These are phyloP conservation scores for Lichenostomus cassidix DNA, from an alignment of 2,113 vertebrate genomes.

Conservation along the genomic window DNA sequence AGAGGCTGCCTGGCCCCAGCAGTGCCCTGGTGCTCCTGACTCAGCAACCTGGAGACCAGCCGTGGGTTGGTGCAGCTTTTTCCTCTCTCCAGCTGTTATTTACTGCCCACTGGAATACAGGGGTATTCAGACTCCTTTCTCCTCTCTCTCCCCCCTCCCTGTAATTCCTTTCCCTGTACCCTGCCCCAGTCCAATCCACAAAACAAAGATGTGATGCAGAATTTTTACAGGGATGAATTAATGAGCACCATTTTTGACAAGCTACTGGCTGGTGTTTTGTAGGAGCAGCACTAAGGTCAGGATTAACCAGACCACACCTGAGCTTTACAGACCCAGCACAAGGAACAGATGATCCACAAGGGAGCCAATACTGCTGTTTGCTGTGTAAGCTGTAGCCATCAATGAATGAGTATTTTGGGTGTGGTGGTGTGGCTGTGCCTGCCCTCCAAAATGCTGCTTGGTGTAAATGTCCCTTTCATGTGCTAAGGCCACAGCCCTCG, in stretches of 20 bases:
- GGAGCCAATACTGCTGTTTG: background rate
- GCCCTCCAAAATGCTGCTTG: background rate
- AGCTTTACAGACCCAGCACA: background rate
- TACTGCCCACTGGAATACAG: background rate
- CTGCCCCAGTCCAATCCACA: background rate
- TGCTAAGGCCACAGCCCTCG: background rate
- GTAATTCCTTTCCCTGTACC: no score
- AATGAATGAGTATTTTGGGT: background rate
- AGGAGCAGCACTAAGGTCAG: rapidly evolving
- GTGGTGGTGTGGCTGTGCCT: background rate
- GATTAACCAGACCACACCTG: background rate
- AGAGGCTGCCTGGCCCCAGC: background rate
- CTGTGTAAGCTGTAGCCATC: background rate
- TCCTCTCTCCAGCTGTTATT: background rate
- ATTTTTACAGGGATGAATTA: background rate
- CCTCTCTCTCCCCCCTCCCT: background rate
- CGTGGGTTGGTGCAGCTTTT: background rate
- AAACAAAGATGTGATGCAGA: background rate
- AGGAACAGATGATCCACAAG: background rate
- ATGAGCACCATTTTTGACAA: background rate
- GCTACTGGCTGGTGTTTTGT: background rate
- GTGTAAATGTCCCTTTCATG: background rate
- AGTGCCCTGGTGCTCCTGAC: background rate
- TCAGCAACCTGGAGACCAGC: background rate
- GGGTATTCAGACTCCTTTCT: background rate